Evolutionary conservation across 2,888 invertebrate species (phyloP), one percentile per base, ranked within the genome.

Genomic region (Drosophila mercatorum): DNA sequence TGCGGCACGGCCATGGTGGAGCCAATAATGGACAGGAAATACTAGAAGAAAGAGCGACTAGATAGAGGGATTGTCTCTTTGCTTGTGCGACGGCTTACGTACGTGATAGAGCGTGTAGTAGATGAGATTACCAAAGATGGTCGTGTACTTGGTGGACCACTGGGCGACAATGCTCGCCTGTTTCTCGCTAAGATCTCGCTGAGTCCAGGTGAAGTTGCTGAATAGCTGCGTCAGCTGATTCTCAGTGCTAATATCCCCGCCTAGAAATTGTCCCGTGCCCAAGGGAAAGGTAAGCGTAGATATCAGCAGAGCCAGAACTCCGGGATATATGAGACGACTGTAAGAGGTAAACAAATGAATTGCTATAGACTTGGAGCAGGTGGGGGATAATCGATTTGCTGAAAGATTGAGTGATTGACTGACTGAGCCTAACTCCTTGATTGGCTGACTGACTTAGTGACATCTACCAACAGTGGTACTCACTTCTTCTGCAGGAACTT

Each of bases 1-100:
- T 98, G 97, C 0, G 99, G 99, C 4, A 99, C 98, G 0, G 99
- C 99, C 66, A 99, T 95, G 0, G 99, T 99, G 62, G 98, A 98
- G 52, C 98, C 97, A 72, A 99, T 95, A 90, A 98, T 96, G 47
- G 96, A 96, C 81, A 98, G 95, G 85, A 97, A 94, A 92, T 96
- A 97, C 97, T 98, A n/a, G 0, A 93, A 92, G 7, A 22, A 57
- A 5, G 11, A 6, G 28, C 1, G 1, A 1, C 38, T 7, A 26
- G 22, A 26, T 36, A 5, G 5, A 60, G 0, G 5, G 12, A n/a
- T 8, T 51, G 1, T 3, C 14, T 11, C 1, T 5, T 7, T 2
- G 28, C 12, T 8, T 11, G 11, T n/a, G 46, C 5, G n/a, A 2
- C 6, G 3, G 17, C 5, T 47, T 56, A 94, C 96, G 95, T 93